Evolutionary conservation across 2,888 invertebrate genomes (phyloP).

Genomic region (Plutella xylostella): DNA sequence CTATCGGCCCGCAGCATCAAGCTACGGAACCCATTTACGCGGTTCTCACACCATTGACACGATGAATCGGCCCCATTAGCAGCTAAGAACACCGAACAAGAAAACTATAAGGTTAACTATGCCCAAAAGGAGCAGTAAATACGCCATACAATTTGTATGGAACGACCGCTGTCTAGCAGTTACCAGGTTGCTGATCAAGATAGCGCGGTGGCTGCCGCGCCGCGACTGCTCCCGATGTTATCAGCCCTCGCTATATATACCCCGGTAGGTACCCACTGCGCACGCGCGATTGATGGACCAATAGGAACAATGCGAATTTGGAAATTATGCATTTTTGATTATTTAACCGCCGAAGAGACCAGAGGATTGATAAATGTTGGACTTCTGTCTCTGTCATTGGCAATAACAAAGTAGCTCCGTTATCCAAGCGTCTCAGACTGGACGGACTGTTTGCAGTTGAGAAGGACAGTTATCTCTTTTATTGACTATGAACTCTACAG

Average conservation of each 20-base stretch:
- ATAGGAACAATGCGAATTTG: constrained; percentile 52
- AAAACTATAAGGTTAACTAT: constrained; percentile 64
- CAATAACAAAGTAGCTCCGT: no score
- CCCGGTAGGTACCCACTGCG: constrained; percentile 30
- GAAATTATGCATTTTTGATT: constrained; percentile 23
- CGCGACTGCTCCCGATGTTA: constrained; percentile 50
- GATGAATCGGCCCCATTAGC: constrained; percentile 58
- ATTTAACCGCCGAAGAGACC: no score
- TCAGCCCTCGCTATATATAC: constrained; percentile 45
- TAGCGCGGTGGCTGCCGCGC: constrained; percentile 47
- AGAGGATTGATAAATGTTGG: not conserved
- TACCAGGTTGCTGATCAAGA: constrained; percentile 52
- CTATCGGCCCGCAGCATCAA: constrained; percentile 25
- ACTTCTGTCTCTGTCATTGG: no score
- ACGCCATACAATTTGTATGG: constrained; percentile 67
- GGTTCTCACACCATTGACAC: constrained; percentile 47
- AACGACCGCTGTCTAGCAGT: constrained; percentile 52
- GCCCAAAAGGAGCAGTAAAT: constrained; percentile 63
- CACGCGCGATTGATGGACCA: constrained; percentile 56
- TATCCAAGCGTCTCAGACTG: no score
- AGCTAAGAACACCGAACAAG: constrained; percentile 47
- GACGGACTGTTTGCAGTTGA: no score
- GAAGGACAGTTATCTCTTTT: no score
- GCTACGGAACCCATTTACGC: constrained; percentile 29
- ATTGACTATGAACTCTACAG: no score